Evolutionary conservation across 2,797 vertebrate species (phyloP).

Genomic region (Nyctalus aviator): DNA sequence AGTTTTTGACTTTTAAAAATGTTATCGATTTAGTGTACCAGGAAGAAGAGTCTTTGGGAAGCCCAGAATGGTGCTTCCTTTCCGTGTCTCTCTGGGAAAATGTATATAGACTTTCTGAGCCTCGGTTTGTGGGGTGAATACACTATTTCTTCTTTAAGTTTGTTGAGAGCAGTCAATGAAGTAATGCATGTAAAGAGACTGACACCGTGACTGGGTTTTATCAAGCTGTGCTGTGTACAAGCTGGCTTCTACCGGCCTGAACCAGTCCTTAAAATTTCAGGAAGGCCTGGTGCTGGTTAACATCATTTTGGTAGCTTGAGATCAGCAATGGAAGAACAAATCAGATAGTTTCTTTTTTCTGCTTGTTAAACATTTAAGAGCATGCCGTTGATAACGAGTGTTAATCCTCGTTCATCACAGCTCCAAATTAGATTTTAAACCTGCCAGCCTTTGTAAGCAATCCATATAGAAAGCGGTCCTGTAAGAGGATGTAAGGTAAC

Average conservation of each 20-base stretch:
- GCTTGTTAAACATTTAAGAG: conserved; percentile 51
- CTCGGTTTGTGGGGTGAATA: neutral
- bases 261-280: neutral
- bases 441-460: conserved; percentile 40
- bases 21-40: neutral
- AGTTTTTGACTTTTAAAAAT: conserved; percentile 8
- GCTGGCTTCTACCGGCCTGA: neutral
- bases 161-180: neutral
- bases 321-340: neutral
- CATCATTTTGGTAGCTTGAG: neutral
- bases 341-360: neutral
- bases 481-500: conserved; percentile 49
- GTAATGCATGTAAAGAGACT: neutral
- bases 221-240: neutral
- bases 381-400: neutral
- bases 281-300: neutral
- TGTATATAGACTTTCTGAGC: neutral
- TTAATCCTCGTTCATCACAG: neutral
- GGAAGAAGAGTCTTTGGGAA: conserved; percentile 33
- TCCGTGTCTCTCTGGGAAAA: neutral
- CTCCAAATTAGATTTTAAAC: conserved; percentile 44
- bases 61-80: neutral
- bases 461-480: neutral
- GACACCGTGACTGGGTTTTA: neutral
- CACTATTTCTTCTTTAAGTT: neutral